phyloP scores from a whole-genome alignment of 2,113 vertebrate genomes.

The Poecilia latipinna region DNA sequence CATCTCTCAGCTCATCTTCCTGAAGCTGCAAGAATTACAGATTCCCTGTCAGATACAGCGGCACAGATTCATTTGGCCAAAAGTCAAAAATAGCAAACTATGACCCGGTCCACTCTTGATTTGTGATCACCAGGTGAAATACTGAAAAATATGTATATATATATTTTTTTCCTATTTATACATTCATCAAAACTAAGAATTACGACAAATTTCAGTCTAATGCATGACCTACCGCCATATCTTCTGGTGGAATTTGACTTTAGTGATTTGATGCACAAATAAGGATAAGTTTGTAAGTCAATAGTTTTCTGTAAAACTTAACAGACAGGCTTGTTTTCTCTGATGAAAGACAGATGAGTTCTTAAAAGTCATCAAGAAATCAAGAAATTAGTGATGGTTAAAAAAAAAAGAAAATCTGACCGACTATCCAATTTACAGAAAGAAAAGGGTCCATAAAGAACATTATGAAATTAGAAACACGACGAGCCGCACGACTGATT shows the following conservation, averaged over 20 bases:
- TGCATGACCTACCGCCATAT: not conserved
- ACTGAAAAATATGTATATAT: not conserved
- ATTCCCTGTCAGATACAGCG: not conserved
- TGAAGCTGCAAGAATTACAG: constrained; percentile 73
- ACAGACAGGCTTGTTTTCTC: not conserved
- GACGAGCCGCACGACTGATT: too few species aligned
- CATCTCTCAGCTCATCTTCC: constrained; percentile 90
- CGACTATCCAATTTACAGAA: too few species aligned
- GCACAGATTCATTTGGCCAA: not conserved
- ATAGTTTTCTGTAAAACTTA: not conserved
- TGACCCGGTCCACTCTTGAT: not conserved
- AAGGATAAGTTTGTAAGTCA: too few species aligned
- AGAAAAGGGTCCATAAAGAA: too few species aligned
- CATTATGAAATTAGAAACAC: too few species aligned
- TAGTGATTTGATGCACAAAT: too few species aligned
- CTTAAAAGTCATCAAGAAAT: too few species aligned
- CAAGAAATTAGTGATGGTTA: too few species aligned
- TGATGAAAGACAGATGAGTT: not conserved
- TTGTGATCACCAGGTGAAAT: not conserved
- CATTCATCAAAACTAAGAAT: not conserved
- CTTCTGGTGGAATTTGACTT: not conserved
- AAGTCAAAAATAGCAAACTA: not conserved
- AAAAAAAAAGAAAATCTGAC: too few species aligned
- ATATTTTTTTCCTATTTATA: not conserved
- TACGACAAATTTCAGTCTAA: not conserved